These are phyloP conservation scores for Tolypeutes matacus DNA, from an alignment of 2,797 vertebrate genomes.

Conservation along the genomic window DNA sequence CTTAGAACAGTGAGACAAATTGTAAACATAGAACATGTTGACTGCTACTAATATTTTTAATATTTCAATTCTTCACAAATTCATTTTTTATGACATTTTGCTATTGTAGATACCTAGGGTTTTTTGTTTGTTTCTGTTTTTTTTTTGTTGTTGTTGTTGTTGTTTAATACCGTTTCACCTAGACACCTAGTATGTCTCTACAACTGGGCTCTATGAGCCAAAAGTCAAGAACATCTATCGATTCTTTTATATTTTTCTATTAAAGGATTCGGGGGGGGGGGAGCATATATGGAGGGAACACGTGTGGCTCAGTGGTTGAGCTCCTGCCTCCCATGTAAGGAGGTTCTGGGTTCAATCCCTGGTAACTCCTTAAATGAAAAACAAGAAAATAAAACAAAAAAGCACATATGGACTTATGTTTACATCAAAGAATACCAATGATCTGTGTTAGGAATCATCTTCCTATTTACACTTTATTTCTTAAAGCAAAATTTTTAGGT, in stretches of 20 bases:
- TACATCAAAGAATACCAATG: background rate
- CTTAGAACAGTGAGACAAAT: constrained; percentile 1
- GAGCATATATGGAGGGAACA: too few species aligned
- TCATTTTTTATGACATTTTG: constrained; percentile 18
- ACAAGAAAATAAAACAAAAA: too few species aligned
- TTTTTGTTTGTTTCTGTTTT: background rate
- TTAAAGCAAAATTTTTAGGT: background rate
- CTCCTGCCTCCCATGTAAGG: too few species aligned
- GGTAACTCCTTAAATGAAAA: too few species aligned
- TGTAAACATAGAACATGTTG: constrained; percentile 1
- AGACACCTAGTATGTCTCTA: background rate
- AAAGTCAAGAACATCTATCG: background rate
- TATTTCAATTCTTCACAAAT: background rate
- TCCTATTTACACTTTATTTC: background rate
- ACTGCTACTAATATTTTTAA: background rate
- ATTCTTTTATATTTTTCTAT: constrained; percentile 17
- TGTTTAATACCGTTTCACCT: background rate
- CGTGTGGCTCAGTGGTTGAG: too few species aligned
- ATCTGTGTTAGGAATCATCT: background rate
- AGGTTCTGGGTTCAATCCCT: too few species aligned
- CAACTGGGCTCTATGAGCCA: background rate
- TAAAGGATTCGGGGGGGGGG: background rate
- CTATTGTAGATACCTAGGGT: background rate
- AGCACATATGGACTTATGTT: background rate
- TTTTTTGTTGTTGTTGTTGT: too few species aligned